phyloP scores from a whole-genome alignment of 2,888 invertebrate species.

The Tetragnatha montana region DNA sequence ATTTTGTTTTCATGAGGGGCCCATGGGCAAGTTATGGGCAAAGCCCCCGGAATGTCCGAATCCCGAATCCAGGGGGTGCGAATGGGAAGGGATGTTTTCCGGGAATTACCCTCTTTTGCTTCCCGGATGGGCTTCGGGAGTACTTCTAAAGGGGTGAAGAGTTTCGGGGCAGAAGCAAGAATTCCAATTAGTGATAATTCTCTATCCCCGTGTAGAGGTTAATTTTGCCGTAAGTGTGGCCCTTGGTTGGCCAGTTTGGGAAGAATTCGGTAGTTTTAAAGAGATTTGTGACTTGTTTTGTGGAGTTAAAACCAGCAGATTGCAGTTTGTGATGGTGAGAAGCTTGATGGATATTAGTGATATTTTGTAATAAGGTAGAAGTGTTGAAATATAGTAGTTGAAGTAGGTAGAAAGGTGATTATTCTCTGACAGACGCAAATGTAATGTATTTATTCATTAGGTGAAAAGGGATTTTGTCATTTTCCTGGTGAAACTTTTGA shows the following conservation, averaged over 20 bases:
- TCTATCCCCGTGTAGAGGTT: not conserved
- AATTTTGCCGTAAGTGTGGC: not conserved
- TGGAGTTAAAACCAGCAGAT: no score
- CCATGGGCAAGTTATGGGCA: slow-evolving; percentile 5
- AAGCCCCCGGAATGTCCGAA: slow-evolving; percentile 2
- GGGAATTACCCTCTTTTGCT: not conserved
- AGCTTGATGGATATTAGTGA: no score
- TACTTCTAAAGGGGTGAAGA: not conserved
- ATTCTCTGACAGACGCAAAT: no score
- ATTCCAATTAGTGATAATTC: slow-evolving; percentile 28
- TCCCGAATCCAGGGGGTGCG: not conserved
- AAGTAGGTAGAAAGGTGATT: no score
- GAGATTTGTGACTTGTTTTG: not conserved
- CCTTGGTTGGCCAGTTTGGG: not conserved
- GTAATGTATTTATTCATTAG: no score
- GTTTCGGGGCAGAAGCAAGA: not conserved
- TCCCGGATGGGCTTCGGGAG: not conserved
- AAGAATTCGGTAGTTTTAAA: not conserved
- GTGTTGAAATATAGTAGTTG: no score
- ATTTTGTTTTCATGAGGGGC: slow-evolving; percentile 33
- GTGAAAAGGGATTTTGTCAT: no score
- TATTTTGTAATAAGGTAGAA: no score
- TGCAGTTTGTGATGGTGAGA: no score
- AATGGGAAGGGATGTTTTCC: not conserved
- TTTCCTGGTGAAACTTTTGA: no score